Evolutionary conservation across 2,113 vertebrate genomes (phyloP).

Genomic region (Sialia sialis): DNA sequence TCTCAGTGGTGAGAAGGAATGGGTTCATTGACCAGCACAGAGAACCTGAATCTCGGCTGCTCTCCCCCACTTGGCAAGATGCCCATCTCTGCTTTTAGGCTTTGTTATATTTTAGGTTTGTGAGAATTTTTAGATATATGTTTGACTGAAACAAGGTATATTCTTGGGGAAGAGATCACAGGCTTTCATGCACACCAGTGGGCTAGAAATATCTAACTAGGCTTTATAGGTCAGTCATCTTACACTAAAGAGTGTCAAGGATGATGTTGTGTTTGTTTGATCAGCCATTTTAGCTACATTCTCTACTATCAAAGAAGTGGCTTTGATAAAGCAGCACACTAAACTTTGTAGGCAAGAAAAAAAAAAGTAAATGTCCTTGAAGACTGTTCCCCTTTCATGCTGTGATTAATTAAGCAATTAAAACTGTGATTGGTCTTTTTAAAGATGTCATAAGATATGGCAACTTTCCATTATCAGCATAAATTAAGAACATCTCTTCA

Average conservation of each 20-base stretch:
- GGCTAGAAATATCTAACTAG: background rate
- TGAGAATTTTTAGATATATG: background rate
- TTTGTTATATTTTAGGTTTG: background rate
- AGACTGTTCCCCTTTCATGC: background rate
- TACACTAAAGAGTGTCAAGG: background rate
- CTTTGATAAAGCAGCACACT: background rate
- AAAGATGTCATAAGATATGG: conserved; percentile 42
- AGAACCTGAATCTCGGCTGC: background rate
- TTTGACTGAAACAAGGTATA: background rate
- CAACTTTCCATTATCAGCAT: conserved; percentile 22
- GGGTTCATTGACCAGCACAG: background rate
- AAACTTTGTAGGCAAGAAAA: background rate
- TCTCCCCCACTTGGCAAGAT: background rate
- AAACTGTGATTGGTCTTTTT: conserved; percentile 33
- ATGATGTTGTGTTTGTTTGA: background rate
- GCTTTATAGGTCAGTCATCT: background rate
- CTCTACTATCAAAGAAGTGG: background rate
- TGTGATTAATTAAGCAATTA: conserved; percentile 60
- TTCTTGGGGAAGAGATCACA: background rate
- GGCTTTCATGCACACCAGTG: background rate
- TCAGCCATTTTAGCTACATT: background rate
- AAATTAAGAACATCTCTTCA: conserved; percentile 21
- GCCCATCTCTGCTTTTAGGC: background rate
- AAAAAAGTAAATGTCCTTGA: conserved; percentile 19
- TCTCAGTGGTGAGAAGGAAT: background rate